Base-by-base conservation (phyloP, 2,113 vertebrate genomes). In the Megaceryle torquata region DNA sequence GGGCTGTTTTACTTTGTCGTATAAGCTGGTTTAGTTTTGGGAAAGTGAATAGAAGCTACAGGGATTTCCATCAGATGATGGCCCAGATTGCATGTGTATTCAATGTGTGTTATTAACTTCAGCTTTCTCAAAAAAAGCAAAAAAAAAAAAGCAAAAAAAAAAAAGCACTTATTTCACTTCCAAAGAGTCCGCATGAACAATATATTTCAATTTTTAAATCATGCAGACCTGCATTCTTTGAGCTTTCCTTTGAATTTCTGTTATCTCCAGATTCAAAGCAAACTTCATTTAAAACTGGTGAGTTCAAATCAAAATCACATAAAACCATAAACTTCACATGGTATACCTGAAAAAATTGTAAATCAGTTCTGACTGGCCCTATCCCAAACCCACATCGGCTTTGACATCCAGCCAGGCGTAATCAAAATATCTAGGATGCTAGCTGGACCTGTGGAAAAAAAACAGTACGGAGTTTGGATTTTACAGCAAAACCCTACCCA, bases 241-340 rank as follows among this genome's bases (percentile, higher is more conserved):
- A 96, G 93, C 77, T 87, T 85, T 51, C 65, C 92, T 96, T 96
- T 96, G 95, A 92, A 85, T 96, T 89, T 95, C 77, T 93, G 88
- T 88, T 94, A 96, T 91, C 86, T 90, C 83, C 57, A 87, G 91
- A 96, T 92, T 96, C 86, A 97, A 96, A 97, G 95, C 69, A 92
- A 96, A 69, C 86, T 93, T 96, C 93, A 95, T 96, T 95, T 93
- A 94, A 96, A 95, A 94, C 84, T 1, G 1, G 75, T 57, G 83
- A 95, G 86, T 82, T 94, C 92, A 96, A 96, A 97, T 94, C 77
- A 92, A 94, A 96, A 95, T 97, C 96, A 95, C 86, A 91, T 68
- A 89, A 87, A 96, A 37, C 92, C 53, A 85, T 85, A 88, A 95
- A 91, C 86, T 93, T 97, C 95, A 95, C 92, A 89, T 76, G 67